Percentiles rank a stretch among this genome's conserved stretches.
Conservation (phyloP, 1,140 invertebrate species). For the Papilio glaucus region DNA sequence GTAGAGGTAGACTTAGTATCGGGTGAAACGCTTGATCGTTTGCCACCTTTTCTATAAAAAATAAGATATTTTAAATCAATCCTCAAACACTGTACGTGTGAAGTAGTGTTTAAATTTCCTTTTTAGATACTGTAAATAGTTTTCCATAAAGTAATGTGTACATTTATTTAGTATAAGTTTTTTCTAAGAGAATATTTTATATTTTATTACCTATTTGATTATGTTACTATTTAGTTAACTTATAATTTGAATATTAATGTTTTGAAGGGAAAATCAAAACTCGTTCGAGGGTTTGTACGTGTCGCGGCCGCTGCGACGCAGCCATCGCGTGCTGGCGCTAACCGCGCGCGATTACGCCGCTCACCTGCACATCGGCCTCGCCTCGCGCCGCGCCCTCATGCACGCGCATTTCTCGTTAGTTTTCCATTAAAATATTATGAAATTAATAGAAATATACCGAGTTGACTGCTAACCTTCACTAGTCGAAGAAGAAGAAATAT, state of each 20-base stretch:
- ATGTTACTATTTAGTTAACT: conserved; percentile 15
- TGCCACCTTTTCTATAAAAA: too few relatives aligned
- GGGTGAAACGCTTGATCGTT: too few relatives aligned
- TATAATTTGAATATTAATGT: conserved; percentile 14
- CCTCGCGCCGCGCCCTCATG: conserved; percentile 42
- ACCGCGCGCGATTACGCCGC: conserved; percentile 38
- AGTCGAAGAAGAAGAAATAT: too few relatives aligned
- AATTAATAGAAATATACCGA: neutral
- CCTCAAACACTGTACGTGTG: too few relatives aligned
- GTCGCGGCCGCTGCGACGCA: conserved; percentile 58
- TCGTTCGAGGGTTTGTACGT: conserved; percentile 69
- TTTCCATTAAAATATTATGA: neutral
- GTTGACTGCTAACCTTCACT: neutral
- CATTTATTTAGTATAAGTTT: too few relatives aligned
- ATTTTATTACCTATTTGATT: too few relatives aligned
- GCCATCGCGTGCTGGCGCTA: conserved; percentile 59
- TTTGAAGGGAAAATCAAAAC: conserved; percentile 41
- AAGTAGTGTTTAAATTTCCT: too few relatives aligned
- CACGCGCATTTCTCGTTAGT: conserved; percentile 59
- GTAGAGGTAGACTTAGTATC: too few relatives aligned
- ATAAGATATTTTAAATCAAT: too few relatives aligned
- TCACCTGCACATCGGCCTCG: conserved; percentile 44
- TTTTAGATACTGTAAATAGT: too few relatives aligned
- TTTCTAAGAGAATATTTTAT: too few relatives aligned
- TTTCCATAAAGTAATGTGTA: too few relatives aligned